Conservation (phyloP, 1,140 invertebrate genomes). For the Agrilus planipennis region DNA sequence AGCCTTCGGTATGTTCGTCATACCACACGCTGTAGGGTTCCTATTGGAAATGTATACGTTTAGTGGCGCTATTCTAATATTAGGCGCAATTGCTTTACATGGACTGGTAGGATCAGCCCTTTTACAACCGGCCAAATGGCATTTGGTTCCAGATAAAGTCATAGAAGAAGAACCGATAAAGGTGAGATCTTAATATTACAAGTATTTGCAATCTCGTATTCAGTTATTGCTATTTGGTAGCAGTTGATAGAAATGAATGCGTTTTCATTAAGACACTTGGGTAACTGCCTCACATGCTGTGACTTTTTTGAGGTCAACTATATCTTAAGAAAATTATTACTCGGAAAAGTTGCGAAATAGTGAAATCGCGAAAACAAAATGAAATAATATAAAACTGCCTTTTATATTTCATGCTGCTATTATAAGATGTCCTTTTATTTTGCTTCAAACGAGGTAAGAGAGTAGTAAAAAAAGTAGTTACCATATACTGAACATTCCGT, state of each 20-base stretch:
- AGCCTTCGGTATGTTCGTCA: slow-evolving; percentile 59
- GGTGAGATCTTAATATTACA: too few species aligned
- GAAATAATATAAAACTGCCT: too few species aligned
- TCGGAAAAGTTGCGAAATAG: too few species aligned
- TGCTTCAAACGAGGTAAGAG: slow-evolving; percentile 32
- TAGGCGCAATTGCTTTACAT: slow-evolving; percentile 53
- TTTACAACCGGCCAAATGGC: slow-evolving; percentile 53
- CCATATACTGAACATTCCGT: too few species aligned
- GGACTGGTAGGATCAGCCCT: slow-evolving; percentile 51
- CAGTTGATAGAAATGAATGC: too few species aligned
- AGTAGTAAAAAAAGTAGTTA: too few species aligned
- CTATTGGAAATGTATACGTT: slow-evolving; percentile 48
- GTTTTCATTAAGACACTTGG: too few species aligned
- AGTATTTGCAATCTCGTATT: too few species aligned
- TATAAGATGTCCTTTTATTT: slow-evolving; percentile 32
- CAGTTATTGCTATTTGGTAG: too few species aligned
- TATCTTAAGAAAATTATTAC: too few species aligned
- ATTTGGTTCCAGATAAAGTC: slow-evolving; percentile 44
- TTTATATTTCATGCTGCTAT: too few species aligned
- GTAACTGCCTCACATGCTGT: background rate
- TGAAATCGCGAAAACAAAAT: too few species aligned
- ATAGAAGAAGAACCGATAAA: slow-evolving; percentile 37
- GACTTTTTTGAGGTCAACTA: slow-evolving; percentile 7
- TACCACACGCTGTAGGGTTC: slow-evolving; percentile 55
- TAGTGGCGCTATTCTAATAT: slow-evolving; percentile 50